Percentiles rank a stretch among this genome's conserved stretches.
Conservation (phyloP, 1,140 invertebrate genomes). For the Dolichoris vasculosae region DNA sequence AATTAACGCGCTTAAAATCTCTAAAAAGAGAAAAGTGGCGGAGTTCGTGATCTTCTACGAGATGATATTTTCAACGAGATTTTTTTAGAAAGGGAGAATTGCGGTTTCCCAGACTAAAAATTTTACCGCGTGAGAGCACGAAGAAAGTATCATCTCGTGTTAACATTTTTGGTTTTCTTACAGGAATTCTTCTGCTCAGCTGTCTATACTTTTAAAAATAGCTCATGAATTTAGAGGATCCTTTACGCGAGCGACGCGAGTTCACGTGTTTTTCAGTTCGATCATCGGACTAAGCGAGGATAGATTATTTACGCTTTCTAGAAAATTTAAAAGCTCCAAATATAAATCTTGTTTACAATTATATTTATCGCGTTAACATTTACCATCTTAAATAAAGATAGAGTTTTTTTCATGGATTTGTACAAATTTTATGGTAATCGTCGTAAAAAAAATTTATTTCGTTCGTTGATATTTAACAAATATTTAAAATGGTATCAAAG, state of each 20-base stretch:
- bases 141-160: background rate
- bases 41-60: background rate
- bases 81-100: conserved; percentile 22
- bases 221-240: background rate
- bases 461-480: no score
- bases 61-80: background rate
- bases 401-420: no score
- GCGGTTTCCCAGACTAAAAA: conserved; percentile 25
- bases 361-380: no score
- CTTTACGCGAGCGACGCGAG: background rate
- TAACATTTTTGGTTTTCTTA: background rate
- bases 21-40: background rate
- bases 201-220: conserved; percentile 28
- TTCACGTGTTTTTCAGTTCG: background rate
- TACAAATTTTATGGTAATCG: no score
- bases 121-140: conserved; percentile 4
- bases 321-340: no score
- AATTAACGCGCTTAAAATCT: background rate
- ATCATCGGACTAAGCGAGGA: background rate
- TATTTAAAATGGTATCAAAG: no score
- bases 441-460: no score
- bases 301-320: background rate
- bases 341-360: no score
- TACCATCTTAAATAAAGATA: no score
- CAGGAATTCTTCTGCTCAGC: background rate